Evolutionary conservation across 2,888 invertebrate species (phyloP).

Genomic region (Poecilus cupreus): DNA sequence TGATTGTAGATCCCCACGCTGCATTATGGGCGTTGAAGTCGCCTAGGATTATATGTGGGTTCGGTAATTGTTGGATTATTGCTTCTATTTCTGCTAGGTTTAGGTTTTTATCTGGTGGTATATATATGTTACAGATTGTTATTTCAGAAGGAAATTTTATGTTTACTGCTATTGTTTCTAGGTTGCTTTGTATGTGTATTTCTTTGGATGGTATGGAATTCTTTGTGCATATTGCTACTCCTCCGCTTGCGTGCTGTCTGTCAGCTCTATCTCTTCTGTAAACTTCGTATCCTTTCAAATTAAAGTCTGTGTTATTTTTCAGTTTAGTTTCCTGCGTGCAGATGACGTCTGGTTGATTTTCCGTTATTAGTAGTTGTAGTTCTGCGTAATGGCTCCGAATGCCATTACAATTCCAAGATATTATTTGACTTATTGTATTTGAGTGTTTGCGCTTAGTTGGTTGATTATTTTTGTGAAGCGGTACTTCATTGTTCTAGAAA

Average conservation of each 20-base stretch:
- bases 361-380: slow-evolving; percentile 42
- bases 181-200: background rate
- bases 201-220: background rate
- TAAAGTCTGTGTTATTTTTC: background rate
- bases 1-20: background rate
- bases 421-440: background rate
- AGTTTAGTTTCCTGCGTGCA: background rate
- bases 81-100: background rate
- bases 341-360: background rate
- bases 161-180: slow-evolving; percentile 41
- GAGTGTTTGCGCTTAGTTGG: background rate
- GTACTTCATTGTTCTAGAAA: background rate
- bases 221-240: background rate
- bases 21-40: slow-evolving; percentile 20
- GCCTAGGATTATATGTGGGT: background rate
- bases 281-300: background rate
- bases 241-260: background rate
- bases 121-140: slow-evolving; percentile 2
- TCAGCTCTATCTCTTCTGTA: background rate
- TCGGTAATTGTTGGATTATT: background rate
- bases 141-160: background rate
- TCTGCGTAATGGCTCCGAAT: slow-evolving; percentile 46
- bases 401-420: background rate
- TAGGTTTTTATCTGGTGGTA: slow-evolving; percentile 21
- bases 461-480: background rate